Evolutionary conservation across 2,113 vertebrate genomes (phyloP).

Genomic region (Ophiodon elongatus): DNA sequence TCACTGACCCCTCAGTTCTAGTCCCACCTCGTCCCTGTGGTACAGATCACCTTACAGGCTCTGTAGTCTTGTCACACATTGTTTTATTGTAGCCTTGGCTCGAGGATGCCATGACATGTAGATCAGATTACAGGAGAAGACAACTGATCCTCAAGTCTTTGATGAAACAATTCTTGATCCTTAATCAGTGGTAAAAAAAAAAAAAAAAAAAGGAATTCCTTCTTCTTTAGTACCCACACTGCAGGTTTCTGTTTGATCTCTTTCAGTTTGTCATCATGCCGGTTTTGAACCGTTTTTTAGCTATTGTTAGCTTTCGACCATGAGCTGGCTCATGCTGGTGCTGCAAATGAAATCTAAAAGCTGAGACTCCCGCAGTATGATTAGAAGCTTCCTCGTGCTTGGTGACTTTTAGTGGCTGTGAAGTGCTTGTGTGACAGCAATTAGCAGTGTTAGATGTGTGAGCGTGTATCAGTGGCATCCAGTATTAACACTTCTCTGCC

Average conservation of each 20-base stretch:
- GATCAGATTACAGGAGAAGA: slow-evolving; percentile 54
- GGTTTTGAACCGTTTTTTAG: neutral
- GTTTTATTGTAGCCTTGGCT: slow-evolving; percentile 39
- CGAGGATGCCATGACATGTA: slow-evolving; percentile 28
- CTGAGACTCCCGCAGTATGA: neutral
- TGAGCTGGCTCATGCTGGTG: neutral
- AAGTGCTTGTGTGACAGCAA: neutral
- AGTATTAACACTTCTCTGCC: slow-evolving; percentile 26
- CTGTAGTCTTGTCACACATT: slow-evolving; percentile 39
- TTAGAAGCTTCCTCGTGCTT: neutral
- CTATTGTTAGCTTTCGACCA: neutral
- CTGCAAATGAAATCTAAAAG: neutral
- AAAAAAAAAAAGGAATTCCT: slow-evolving; percentile 2
- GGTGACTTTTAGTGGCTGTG: neutral
- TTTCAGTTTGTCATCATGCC: slow-evolving; percentile 1
- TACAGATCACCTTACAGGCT: slow-evolving; percentile 72
- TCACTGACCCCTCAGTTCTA: slow-evolving; percentile 45
- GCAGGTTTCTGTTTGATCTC: slow-evolving; percentile 28
- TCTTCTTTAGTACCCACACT: neutral
- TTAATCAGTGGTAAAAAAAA: slow-evolving; percentile 17
- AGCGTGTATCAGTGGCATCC: slow-evolving; percentile 29
- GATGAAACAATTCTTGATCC: slow-evolving; percentile 27
- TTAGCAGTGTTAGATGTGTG: neutral
- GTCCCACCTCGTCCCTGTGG: slow-evolving; percentile 52
- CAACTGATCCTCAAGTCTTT: slow-evolving; percentile 19